phyloP scores from a whole-genome alignment of 2,888 invertebrate genomes.

The Phytoseiulus persimilis region DNA sequence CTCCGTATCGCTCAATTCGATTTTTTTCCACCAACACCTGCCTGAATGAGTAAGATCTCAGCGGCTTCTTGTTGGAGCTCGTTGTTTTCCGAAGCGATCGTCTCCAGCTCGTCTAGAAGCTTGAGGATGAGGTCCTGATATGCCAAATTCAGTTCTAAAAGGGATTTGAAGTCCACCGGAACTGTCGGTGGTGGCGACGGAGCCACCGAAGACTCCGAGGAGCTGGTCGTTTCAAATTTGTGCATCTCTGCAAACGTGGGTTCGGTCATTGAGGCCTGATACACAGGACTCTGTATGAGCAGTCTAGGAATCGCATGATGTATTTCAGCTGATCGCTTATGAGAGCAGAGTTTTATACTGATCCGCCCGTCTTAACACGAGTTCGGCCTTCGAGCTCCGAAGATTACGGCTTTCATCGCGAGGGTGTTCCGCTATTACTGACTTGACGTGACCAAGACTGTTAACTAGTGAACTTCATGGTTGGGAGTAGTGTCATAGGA shows the following conservation, averaged over 20 bases:
- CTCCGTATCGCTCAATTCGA: neutral
- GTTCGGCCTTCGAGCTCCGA: too few relatives aligned
- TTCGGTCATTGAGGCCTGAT: neutral
- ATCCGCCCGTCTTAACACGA: too few relatives aligned
- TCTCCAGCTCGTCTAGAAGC: neutral
- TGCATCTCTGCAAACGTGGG: neutral
- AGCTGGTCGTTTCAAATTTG: neutral
- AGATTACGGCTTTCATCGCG: too few relatives aligned
- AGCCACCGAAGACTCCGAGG: neutral
- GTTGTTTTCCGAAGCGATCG: neutral
- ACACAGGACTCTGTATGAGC: neutral
- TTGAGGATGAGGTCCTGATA: constrained; percentile 11
- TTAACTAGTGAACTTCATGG: too few relatives aligned
- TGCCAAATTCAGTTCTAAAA: constrained; percentile 16
- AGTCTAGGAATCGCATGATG: neutral
- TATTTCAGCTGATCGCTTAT: too few relatives aligned
- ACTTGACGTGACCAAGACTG: too few relatives aligned
- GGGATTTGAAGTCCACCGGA: constrained; percentile 6
- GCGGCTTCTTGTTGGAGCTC: constrained; percentile 13
- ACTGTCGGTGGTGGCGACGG: constrained; percentile 19
- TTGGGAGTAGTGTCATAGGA: too few relatives aligned
- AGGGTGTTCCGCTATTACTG: too few relatives aligned
- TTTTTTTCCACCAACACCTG: neutral
- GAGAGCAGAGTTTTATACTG: too few relatives aligned
- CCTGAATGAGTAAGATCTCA: neutral